These are phyloP conservation scores for Lysandra bellargus DNA, from an alignment of 2,888 invertebrate species.

Conservation along the genomic window DNA sequence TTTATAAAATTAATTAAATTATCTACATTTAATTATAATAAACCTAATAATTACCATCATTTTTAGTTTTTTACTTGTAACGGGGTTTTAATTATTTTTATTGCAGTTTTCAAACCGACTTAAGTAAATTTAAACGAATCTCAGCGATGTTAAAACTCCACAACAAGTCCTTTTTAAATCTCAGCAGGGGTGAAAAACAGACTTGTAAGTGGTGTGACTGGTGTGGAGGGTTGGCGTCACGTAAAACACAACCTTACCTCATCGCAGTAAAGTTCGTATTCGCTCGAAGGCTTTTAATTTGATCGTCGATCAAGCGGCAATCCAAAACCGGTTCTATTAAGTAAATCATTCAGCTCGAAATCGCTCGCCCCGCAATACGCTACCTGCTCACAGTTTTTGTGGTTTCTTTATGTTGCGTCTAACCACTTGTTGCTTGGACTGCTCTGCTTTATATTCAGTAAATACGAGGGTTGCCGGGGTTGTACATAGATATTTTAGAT, in stretches of 20 bases:
- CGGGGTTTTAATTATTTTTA: not conserved
- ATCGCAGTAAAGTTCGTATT: constrained; percentile 57
- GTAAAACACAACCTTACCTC: constrained; percentile 40
- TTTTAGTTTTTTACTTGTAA: not conserved
- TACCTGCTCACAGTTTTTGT: constrained; percentile 75
- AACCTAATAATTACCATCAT: not conserved
- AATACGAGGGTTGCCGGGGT: constrained; percentile 40
- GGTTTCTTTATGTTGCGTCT: constrained; percentile 69
- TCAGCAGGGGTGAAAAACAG: constrained; percentile 64
- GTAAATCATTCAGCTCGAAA: constrained; percentile 62
- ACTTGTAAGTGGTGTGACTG: constrained; percentile 54
- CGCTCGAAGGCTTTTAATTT: constrained; percentile 49
- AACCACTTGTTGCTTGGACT: constrained; percentile 76
- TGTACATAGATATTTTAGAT: constrained; percentile 18
- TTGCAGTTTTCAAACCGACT: not conserved
- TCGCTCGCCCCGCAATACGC: constrained; percentile 56
- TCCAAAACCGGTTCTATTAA: constrained; percentile 66
- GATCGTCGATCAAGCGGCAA: constrained; percentile 50
- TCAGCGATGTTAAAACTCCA: constrained; percentile 47
- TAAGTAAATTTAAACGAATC: constrained; percentile 43
- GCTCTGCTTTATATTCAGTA: constrained; percentile 57
- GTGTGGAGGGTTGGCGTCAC: constrained; percentile 43
- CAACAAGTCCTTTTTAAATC: constrained; percentile 66
- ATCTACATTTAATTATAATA: not conserved
- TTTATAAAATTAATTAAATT: not conserved